Evolutionary conservation across 1,140 invertebrate species (phyloP).

Genomic region (Orchesella cincta): DNA sequence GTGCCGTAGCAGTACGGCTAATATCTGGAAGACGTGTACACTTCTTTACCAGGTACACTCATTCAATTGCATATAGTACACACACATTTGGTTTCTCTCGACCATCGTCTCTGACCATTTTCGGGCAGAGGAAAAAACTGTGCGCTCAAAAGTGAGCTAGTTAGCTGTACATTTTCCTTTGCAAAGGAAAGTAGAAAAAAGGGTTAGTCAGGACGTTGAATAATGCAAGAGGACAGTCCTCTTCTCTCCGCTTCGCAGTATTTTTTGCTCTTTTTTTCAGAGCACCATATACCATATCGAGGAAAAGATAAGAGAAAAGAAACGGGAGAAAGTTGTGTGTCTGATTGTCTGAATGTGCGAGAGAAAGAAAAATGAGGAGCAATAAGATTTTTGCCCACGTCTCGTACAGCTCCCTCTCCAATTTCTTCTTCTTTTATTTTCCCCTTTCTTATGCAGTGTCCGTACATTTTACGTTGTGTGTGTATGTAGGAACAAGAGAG

Average conservation of each 20-base stretch:
- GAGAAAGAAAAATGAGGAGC: conserved; percentile 18
- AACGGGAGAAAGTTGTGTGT: background rate
- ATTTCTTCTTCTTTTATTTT: background rate
- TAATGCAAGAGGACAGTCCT: conserved; percentile 7
- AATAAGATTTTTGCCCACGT: background rate
- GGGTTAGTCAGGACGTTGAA: conserved; percentile 8
- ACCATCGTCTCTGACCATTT: too few relatives aligned
- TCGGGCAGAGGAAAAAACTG: too few relatives aligned
- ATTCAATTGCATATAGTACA: too few relatives aligned
- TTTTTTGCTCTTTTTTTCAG: background rate
- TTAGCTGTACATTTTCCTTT: background rate
- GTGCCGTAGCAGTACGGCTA: too few relatives aligned
- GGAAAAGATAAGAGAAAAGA: conserved; percentile 2
- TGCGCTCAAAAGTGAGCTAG: background rate
- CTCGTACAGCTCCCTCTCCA: background rate
- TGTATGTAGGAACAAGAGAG: too few relatives aligned
- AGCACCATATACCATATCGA: background rate
- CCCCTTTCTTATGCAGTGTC: too few relatives aligned
- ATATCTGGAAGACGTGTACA: too few relatives aligned
- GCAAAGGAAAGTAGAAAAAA: conserved; percentile 1
- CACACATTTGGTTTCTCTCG: too few relatives aligned
- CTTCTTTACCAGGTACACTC: too few relatives aligned
- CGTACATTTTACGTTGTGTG: too few relatives aligned
- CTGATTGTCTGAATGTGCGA: conserved; percentile 9
- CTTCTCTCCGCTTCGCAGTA: background rate